Conservation (phyloP, 2,888 invertebrate genomes). For the Diloba caeruleocephala region DNA sequence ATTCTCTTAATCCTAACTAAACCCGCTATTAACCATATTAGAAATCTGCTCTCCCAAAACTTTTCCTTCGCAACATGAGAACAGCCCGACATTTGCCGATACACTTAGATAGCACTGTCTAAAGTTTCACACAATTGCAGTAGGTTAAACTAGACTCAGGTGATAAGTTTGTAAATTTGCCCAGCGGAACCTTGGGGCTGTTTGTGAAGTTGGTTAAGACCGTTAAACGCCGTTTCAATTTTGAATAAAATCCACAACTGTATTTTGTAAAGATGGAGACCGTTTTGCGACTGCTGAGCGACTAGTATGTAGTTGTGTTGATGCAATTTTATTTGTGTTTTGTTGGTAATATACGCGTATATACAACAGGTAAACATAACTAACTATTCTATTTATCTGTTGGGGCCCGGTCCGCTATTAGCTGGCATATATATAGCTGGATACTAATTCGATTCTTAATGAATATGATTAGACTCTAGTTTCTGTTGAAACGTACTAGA, state of each 20-base stretch:
- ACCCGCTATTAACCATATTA: too few relatives aligned
- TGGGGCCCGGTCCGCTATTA: too few relatives aligned
- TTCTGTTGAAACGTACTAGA: too few relatives aligned
- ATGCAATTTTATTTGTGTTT: neutral
- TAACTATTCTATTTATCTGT: too few relatives aligned
- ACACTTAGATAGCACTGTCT: slow-evolving; percentile 24
- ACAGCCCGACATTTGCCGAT: slow-evolving; percentile 9
- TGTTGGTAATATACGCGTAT: neutral
- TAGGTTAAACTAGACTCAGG: slow-evolving; percentile 31
- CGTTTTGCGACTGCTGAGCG: slow-evolving; percentile 1
- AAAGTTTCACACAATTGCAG: slow-evolving; percentile 21
- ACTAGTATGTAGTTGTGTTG: neutral
- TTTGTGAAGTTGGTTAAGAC: slow-evolving; percentile 39
- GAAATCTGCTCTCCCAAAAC: too few relatives aligned
- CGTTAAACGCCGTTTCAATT: slow-evolving; percentile 31
- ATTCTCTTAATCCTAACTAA: too few relatives aligned
- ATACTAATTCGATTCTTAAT: too few relatives aligned
- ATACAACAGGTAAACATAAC: too few relatives aligned
- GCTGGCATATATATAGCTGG: too few relatives aligned
- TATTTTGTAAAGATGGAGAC: slow-evolving; percentile 11
- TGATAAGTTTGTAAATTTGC: slow-evolving; percentile 44
- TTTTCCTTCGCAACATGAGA: slow-evolving; percentile 13
- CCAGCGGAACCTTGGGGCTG: slow-evolving; percentile 33
- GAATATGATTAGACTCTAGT: too few relatives aligned
- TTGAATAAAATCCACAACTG: slow-evolving; percentile 41